These are phyloP conservation scores for Oscarella lobularis DNA, from an alignment of 37 sponge, comb jelly and placozoan genomes.

Conservation along the genomic window DNA sequence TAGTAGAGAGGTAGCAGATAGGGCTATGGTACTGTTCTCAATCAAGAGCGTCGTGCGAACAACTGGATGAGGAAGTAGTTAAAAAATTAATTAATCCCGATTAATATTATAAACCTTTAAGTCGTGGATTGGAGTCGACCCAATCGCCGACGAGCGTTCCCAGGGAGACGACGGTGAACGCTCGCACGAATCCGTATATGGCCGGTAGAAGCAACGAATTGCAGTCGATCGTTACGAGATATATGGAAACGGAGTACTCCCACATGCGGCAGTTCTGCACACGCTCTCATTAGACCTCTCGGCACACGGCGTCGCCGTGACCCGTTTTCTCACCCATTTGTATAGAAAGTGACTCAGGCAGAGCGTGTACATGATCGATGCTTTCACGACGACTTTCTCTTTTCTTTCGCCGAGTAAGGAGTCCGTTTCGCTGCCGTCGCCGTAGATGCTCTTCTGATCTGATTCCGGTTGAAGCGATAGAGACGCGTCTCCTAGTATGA, in stretches of 20 bases:
- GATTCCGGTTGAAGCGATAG: too few relatives aligned
- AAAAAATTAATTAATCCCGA: too few relatives aligned
- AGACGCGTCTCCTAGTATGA: too few relatives aligned
- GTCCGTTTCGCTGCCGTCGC: too few relatives aligned
- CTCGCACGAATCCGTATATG: conserved; percentile 50
- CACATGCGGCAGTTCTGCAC: conserved; percentile 85
- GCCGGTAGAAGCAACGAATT: conserved; percentile 80
- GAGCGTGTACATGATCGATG: background rate
- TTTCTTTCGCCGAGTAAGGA: too few relatives aligned
- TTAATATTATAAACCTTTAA: too few relatives aligned
- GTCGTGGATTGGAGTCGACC: conserved; percentile 61
- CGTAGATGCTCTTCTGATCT: too few relatives aligned
- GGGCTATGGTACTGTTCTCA: too few relatives aligned
- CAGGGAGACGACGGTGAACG: conserved; percentile 30
- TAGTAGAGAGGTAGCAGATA: too few relatives aligned
- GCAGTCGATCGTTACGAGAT: conserved; percentile 65
- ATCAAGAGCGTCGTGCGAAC: too few relatives aligned
- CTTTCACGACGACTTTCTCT: background rate
- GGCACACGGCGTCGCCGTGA: too few relatives aligned
- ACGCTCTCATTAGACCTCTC: background rate
- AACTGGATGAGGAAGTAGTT: too few relatives aligned
- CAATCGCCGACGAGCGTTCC: conserved; percentile 77
- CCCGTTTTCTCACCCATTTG: background rate
- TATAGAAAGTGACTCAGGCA: background rate
- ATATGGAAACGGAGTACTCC: conserved; percentile 64